Evolutionary conservation across 2,888 invertebrate genomes (phyloP), one percentile per base, ranked within the genome.

Genomic region (Xestia sexstrigata): DNA sequence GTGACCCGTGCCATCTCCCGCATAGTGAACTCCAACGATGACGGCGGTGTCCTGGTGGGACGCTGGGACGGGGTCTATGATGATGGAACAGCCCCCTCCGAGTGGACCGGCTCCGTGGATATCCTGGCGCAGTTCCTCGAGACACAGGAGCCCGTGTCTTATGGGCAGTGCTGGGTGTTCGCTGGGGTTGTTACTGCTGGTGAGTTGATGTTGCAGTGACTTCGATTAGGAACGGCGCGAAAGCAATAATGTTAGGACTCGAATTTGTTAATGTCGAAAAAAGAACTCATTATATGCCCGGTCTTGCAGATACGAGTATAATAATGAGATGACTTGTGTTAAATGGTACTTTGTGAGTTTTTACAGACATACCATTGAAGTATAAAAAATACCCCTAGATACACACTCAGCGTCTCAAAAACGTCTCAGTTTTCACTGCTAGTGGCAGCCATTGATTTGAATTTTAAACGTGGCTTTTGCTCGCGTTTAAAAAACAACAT

Each of bases 121-220:
- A 98, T 98, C 89, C 94, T 99, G 72, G 97, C 98, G 74, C 96
- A 98, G 91, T 99, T 97, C 94, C 92, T 97, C 84, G 97, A 97
- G 92, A 97, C 96, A 0, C 97, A 97, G 81, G 94, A 97, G 65
- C 97, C 98, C 11, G 98, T 99, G 15, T 97, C 97, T 30, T 99
- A 98, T 89, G 99, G 98, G 7, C 99, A 99, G 91, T 99, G 99
- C 92, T 99, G 98, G 98, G 98, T 98, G 4, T 99, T 98, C 91
- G 98, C 98, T 49, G 98, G 98, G 0, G 97, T 98, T 23, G 97
- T 98, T 2, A 98, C 98, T n/a, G 98, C 98, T 85, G 97, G 98
- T 98, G 23, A 74, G 86, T 49, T 9, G 20, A 20, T 20, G 26
- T 20, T 20, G 67, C 20, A 8, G 66, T 17, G n/a, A 7, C 20